phyloP scores from a whole-genome alignment of 2,113 vertebrate genomes.

The Cranoglanis bouderius region DNA sequence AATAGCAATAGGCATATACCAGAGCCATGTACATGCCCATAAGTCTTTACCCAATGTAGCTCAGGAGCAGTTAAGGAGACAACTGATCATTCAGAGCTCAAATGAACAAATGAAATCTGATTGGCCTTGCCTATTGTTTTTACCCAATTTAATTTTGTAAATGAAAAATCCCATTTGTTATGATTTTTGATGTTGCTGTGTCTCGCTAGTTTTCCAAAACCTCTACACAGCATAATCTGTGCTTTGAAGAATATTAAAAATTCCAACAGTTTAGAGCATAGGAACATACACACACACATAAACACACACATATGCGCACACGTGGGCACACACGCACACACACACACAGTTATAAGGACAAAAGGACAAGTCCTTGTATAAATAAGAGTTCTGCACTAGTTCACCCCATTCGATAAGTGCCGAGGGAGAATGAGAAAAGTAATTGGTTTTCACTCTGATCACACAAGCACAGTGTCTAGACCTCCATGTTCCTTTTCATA shows the following conservation, averaged over 20 bases:
- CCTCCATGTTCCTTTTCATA: conserved; percentile 38
- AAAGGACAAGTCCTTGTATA: conserved; percentile 52
- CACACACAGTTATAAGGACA: conserved; percentile 12
- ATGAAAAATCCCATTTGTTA: too few species aligned
- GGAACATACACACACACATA: background rate
- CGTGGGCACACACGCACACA: conserved; percentile 4
- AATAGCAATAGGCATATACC: conserved; percentile 10
- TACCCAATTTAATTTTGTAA: background rate
- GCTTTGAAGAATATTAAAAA: background rate
- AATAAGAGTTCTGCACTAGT: conserved; percentile 52
- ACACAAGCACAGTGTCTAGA: conserved; percentile 30
- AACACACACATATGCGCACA: background rate
- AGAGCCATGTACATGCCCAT: background rate
- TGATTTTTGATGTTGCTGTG: background rate
- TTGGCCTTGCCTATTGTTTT: background rate
- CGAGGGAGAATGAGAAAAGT: conserved; percentile 55
- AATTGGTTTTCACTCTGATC: conserved; percentile 56
- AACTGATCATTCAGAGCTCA: conserved; percentile 3
- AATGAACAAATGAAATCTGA: conserved; percentile 5
- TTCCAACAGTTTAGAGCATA: background rate
- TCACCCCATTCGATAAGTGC: conserved; percentile 49
- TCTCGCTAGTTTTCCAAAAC: background rate
- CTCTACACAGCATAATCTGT: background rate
- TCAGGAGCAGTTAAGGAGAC: conserved; percentile 3
- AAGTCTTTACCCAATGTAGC: background rate